Evolutionary conservation across 2,113 vertebrate species (phyloP), one percentile per base, ranked within the genome.

Genomic region (Melanostigma gelatinosum): DNA sequence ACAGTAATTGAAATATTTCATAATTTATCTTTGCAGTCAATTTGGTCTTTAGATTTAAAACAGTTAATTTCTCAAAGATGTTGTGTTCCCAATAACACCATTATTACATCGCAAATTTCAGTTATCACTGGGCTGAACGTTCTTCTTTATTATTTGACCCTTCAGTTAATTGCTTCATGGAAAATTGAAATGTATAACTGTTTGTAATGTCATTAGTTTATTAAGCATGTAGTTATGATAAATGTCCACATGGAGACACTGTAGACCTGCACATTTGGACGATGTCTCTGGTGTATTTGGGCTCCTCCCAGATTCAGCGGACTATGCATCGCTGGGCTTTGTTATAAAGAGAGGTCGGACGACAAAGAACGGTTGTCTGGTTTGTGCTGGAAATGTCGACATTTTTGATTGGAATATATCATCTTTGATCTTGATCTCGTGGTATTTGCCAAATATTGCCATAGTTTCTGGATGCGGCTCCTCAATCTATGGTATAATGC

Each of bases 271-370:
- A 52, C 73, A 87, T 93, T 5, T 74, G 0, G 3, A 55, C 3
- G 0, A 44, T 8, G 8, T 40, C 0, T 50, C 9, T 27, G 8
- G 7, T 24, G 16, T 8, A 0, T 57, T 0, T 6, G 72, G 48
- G 81, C 92, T 82, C 92, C 93, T 90, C 90, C 93, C 89, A 75
- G 64, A 63, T 76, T 52, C 8, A 87, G 10, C 4, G n/a, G 29
- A 55, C 27, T 61, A 65, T 72, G 40, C 58, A 54, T 82, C 12
- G 72, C 29, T 10, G 64, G 50, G 32, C 34, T 27, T 36, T 81
- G 20, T 36, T 55, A 77, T 60, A 82, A 82, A 65, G 80, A 77
- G 13, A 48, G 42, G 8, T 32, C 42, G 27, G 27, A 32, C 64
- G 24, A 67, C 42, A 67, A 67, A 67, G 64, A 67, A 10, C 64